Percentiles rank a stretch among this genome's conserved stretches.
Conservation (phyloP, 37 sponge, comb jelly and placozoan genomes). For the Halichondria panicea region DNA sequence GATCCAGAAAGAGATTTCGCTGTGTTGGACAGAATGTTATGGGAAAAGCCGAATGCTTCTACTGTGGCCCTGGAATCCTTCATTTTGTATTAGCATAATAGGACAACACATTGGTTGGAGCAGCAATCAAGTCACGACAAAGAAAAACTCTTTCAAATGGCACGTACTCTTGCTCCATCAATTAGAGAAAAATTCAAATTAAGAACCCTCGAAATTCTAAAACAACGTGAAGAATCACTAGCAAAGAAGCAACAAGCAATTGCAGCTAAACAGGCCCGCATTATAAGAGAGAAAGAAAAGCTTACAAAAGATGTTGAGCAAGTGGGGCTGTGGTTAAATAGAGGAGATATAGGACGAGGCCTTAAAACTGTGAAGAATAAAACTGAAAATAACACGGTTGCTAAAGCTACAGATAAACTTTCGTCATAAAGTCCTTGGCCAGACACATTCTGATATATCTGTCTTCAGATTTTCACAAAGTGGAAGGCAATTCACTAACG, state of each 20-base stretch:
- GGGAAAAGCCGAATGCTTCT: slow-evolving; percentile 50
- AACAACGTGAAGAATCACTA: not conserved
- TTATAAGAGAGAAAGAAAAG: slow-evolving; percentile 10
- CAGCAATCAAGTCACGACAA: slow-evolving; percentile 1
- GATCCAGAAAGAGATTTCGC: slow-evolving; percentile 45
- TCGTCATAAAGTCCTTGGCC: slow-evolving; percentile 30
- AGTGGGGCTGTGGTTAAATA: slow-evolving; percentile 21
- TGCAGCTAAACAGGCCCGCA: not conserved
- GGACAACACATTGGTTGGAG: slow-evolving; percentile 33
- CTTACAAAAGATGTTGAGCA: slow-evolving; percentile 10
- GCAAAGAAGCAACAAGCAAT: not conserved
- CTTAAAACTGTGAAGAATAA: slow-evolving; percentile 5
- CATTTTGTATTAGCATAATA: slow-evolving; percentile 37
- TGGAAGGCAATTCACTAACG: no score
- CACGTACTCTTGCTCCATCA: slow-evolving; percentile 16
- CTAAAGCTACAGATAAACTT: slow-evolving; percentile 41
- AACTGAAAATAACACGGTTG: slow-evolving; percentile 11
- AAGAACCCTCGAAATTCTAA: slow-evolving; percentile 9
- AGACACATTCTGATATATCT: slow-evolving; percentile 22
- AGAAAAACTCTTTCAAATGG: slow-evolving; percentile 17
- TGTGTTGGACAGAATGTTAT: slow-evolving; percentile 18
- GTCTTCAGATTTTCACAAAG: no score
- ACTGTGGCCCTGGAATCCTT: slow-evolving; percentile 33
- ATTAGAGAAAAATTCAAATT: slow-evolving; percentile 3
- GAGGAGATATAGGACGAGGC: not conserved